Evolutionary conservation across 2,113 vertebrate species (phyloP), one percentile per base, ranked within the genome.

Genomic region (Heterotis niloticus): DNA sequence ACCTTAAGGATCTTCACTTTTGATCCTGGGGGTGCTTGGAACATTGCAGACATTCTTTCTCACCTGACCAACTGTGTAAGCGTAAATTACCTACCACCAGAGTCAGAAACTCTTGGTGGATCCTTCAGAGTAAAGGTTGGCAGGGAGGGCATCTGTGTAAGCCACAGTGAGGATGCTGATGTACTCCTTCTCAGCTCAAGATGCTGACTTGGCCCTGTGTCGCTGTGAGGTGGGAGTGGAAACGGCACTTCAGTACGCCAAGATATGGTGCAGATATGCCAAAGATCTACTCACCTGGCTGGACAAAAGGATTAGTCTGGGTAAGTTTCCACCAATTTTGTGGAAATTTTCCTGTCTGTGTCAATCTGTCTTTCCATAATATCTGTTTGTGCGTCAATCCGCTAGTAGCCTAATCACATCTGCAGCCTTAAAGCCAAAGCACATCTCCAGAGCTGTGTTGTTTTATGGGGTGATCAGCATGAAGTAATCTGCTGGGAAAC

Each of bases 271-370:
- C 83, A 95, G 94, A 86, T 98, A 97, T 0, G 91, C 95, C 81
- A 98, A 98, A 82, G 96, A 98, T 75, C 90, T 98, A 0, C 90
- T 98, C 80, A 86, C 77, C 77, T 98, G 96, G 95, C 94, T 95
- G 2, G 96, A 98, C 75, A 98, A 96, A 82, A 94, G 95, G 75
- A 91, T 95, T 82, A 87, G 28, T 84, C 87, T 95, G 0, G 96
- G 91, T 79, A 14, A 23, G n/a, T 20, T 13, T 14, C 20, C 54
- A 16, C 62, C n/a, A 4, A 26, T 67, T 51, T 29, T 24, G n/a
- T 65, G 10, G 11, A 14, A 5, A 17, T 57, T 51, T 57, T 20
- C 10, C 1, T 69, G 10, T 26, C 18, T n/a, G 23, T 78, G 29
- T 24, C 10, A 13, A 28, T 54, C 72, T 74, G 56, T 74, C 10